phyloP scores from a whole-genome alignment of 2,113 vertebrate species.

The Passer montanus region DNA sequence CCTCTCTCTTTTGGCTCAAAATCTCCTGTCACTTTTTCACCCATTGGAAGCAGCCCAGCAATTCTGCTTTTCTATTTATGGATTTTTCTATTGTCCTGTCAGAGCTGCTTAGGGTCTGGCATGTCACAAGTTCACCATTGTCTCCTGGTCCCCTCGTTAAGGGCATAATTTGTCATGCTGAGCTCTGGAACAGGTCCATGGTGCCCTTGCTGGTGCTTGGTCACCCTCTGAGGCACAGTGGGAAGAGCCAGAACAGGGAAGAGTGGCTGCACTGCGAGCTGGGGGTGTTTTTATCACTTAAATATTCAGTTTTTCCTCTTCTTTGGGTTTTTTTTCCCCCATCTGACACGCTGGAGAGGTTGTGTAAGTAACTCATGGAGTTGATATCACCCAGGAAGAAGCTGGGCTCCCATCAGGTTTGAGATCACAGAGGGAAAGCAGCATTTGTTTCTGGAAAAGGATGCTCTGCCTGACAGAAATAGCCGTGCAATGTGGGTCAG shows the following conservation, averaged over 20 bases:
- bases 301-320: neutral
- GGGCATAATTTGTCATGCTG: conserved; percentile 12
- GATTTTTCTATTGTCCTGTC: conserved; percentile 31
- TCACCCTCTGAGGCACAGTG: neutral
- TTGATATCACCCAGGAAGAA: neutral
- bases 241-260: neutral
- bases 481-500: neutral
- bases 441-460: neutral
- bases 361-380: neutral
- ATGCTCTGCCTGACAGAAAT: neutral
- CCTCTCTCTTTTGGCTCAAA: neutral
- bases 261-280: neutral
- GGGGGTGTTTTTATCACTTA: neutral
- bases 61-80: neutral
- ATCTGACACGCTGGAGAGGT: neutral
- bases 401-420: neutral
- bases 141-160: neutral
- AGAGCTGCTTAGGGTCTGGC: conserved; percentile 6
- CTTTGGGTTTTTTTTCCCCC: neutral
- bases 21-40: neutral
- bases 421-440: neutral
- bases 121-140: neutral
- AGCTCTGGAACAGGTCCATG: neutral
- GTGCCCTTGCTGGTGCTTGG: neutral
- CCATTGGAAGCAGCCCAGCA: neutral